Base-by-base conservation (phyloP, 2,888 invertebrate species). In the Caenorhabditis japonica region DNA sequence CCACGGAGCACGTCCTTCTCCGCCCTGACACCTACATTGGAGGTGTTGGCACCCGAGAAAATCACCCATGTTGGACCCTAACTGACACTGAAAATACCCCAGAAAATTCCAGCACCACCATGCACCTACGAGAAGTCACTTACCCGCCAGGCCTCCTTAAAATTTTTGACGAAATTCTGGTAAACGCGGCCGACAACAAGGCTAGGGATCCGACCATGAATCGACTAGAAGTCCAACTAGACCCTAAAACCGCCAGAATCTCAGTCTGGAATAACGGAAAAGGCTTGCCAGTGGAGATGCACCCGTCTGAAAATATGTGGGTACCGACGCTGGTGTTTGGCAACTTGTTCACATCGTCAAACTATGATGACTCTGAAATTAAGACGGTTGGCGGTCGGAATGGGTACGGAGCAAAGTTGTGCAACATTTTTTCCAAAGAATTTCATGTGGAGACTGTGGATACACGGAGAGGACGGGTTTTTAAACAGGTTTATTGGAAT, bases 241-340 rank as follows among this genome's bases (percentile, higher is more conserved):
- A 81, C 52, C 61, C 71, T 13, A 5, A n/a, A 51, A 7, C 27
- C 13, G 23, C 15, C 8, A 19, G 10, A 46, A 49, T 2, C 4
- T 46, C 94, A 0, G 91, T 99, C 36, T 96, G 72, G 75, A 81
- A 81, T 56, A 71, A 81, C 27, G 81, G 81, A 10, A n/a, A 30
- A 3, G 77, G 77, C 7, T 47, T 81, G 55, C 79, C 79, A 1
- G 68, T 81, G 13, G 75, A 75, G 33, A 43, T 64, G 27, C 79
- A 79, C 43, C 75, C 76, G 3, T 23, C 43, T 0, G 76, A 76
- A 52, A 36, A 97, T 82, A 95, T 99, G 94, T 97, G 91, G 89
- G 96, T 99, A 3, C 97, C 99, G 0, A 94, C 97, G 0, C 93
- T 99, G 93, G 97, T 99, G 83, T 99, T 99, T 88, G 99, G 99